Conservation (phyloP, 2,888 invertebrate genomes). For the Ptilodon capucinus region DNA sequence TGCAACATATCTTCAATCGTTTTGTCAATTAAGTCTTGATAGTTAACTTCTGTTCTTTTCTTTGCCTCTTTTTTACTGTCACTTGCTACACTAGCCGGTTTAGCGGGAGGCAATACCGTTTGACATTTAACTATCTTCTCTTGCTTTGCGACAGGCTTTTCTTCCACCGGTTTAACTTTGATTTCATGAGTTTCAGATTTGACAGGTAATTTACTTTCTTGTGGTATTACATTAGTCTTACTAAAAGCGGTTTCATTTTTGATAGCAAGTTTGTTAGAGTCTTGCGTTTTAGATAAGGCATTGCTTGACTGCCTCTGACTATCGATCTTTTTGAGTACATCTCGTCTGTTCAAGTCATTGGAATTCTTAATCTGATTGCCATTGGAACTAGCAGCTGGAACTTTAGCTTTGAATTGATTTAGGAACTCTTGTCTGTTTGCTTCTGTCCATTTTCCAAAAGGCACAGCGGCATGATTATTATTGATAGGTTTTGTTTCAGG, state of each 20-base stretch:
- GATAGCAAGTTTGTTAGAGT: slow-evolving; percentile 44
- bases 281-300: slow-evolving; percentile 54
- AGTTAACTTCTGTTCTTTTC: slow-evolving; percentile 57
- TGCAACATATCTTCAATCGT: slow-evolving; percentile 74
- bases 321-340: slow-evolving; percentile 71
- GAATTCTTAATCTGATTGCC: slow-evolving; percentile 73
- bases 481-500: slow-evolving; percentile 46
- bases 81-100: neutral
- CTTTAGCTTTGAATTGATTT: slow-evolving; percentile 68
- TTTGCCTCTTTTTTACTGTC: slow-evolving; percentile 9
- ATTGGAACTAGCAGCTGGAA: slow-evolving; percentile 51
- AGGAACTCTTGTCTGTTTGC: slow-evolving; percentile 73
- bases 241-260: slow-evolving; percentile 63
- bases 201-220: slow-evolving; percentile 30
- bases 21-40: slow-evolving; percentile 70
- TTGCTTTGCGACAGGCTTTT: slow-evolving; percentile 22
- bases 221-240: slow-evolving; percentile 39
- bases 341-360: slow-evolving; percentile 73
- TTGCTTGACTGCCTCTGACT: slow-evolving; percentile 64
- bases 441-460: slow-evolving; percentile 77
- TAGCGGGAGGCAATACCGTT: neutral
- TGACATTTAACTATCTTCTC: slow-evolving; percentile 11
- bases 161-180: slow-evolving; percentile 18
- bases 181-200: slow-evolving; percentile 26
- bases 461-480: slow-evolving; percentile 64